These are phyloP conservation scores for Pangasianodon gigas DNA, from an alignment of 2,113 vertebrate genomes.

Conservation along the genomic window DNA sequence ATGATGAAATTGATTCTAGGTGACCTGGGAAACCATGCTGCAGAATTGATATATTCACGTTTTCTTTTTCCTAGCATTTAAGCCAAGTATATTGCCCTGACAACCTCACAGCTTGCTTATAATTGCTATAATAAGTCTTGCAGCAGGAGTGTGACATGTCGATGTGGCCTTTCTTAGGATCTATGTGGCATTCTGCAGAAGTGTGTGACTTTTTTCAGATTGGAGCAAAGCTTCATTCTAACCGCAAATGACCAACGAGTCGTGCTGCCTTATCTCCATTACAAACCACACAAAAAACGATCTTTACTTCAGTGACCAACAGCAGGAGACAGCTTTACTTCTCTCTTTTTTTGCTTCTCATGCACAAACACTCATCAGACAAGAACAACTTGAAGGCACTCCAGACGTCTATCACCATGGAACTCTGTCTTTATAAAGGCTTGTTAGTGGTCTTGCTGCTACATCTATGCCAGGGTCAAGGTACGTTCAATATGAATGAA, in stretches of 20 bases:
- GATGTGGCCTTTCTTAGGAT: constrained; percentile 56
- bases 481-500: constrained; percentile 53
- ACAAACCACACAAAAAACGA: not conserved
- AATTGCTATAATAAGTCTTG: constrained; percentile 70
- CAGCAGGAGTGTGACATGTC: constrained; percentile 70
- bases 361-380: not conserved
- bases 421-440: constrained; percentile 62
- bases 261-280: not conserved
- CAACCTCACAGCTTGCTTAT: constrained; percentile 66
- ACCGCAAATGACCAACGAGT: not conserved
- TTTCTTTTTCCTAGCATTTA: not conserved
- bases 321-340: constrained; percentile 19
- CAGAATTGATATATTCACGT: not conserved
- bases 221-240: constrained; percentile 15
- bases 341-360: not conserved
- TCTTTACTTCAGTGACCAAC: constrained; percentile 1
- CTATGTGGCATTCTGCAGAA: constrained; percentile 62
- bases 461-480: constrained; percentile 65
- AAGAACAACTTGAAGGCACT: constrained; percentile 30
- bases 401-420: constrained; percentile 63
- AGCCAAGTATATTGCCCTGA: constrained; percentile 20
- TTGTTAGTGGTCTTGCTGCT: constrained; percentile 64
- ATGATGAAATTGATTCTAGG: not conserved
- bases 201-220: constrained; percentile 59
- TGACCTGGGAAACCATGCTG: not conserved